These are phyloP conservation scores for Pseudachorutes palmiensis DNA, from an alignment of 1,140 invertebrate species.

Conservation along the genomic window DNA sequence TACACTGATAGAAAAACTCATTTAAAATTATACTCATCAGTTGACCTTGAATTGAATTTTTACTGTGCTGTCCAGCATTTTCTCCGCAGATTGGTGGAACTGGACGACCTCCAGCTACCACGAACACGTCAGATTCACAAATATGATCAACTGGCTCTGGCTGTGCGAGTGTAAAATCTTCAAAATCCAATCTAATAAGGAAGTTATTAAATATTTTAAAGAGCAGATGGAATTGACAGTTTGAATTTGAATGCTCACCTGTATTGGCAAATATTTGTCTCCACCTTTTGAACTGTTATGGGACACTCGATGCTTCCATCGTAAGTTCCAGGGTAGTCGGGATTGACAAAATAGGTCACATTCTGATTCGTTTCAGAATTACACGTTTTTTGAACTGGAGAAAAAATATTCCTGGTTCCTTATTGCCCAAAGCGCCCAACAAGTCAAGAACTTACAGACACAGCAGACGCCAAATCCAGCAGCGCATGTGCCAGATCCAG, in stretches of 20 bases:
- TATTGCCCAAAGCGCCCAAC: not conserved
- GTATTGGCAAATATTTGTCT: constrained; percentile 70
- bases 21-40: not conserved
- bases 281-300: constrained; percentile 64
- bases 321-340: constrained; percentile 49
- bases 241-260: constrained; percentile 47
- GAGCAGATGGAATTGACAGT: not conserved
- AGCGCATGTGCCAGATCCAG: constrained; percentile 62
- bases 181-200: constrained; percentile 38
- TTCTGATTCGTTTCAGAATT: constrained; percentile 49
- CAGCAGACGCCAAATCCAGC: constrained; percentile 67
- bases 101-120: constrained; percentile 37
- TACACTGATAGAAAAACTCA: constrained; percentile 30
- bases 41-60: constrained; percentile 12
- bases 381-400: constrained; percentile 52
- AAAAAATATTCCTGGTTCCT: constrained; percentile 14
- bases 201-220: not conserved
- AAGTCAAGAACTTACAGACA: constrained; percentile 52
- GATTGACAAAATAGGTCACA: constrained; percentile 53
- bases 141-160: constrained; percentile 39
- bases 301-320: constrained; percentile 73
- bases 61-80: constrained; percentile 40
- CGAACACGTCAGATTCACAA: constrained; percentile 38
- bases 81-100: constrained; percentile 40
- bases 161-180: constrained; percentile 38